Base-by-base conservation (phyloP, 2,888 invertebrate genomes). In the Anthophora plumipes region DNA sequence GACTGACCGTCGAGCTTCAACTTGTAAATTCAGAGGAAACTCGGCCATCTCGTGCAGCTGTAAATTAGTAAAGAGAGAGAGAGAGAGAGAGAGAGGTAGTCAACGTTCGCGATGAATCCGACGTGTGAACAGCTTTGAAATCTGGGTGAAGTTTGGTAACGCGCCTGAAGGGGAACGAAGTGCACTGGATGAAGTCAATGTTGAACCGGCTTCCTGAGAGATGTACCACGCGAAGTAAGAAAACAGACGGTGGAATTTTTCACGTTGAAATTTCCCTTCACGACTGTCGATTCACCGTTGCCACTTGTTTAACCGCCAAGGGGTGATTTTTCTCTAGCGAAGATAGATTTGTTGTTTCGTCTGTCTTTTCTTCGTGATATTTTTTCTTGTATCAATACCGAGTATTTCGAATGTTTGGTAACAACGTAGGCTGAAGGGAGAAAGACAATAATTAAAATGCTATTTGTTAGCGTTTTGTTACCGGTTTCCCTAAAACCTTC, bases 61-160 rank as follows among this genome's bases (percentile, higher is more conserved):
- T 59, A 55, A 73, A 64, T 80, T 70, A 69, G 52, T 66, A 79
- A 64, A 70, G 70, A 69, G 46, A 3, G n/a, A 11, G 1, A 54
- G 41, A 31, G 31, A 31, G 31, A 31, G 31, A 31, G 31, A 31
- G 31, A 31, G 31, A 4, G 31, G 31, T 4, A 3, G 31, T 4
- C 48, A n/a, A 20, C 37, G 8, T 52, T 39, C 22, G 39, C 66
- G 41, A 25, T 52, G 59, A 31, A 43, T 54, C 41, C 12, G 12
- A 9, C 64, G 39, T 41, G 73, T 0, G 50, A 59, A 52, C 61
- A 41, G 46, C 57, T 25, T 31, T 37, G 14, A 57, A 77, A 73
- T 83, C 77, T 80, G 59, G 72, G 66, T 67, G 50, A 80, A 83
- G 81, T 86, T 83, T 54, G 66, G 12, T 41, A 60, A 60, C 41